These are phyloP conservation scores for Drosophila maculinotata DNA, from an alignment of 2,888 invertebrate genomes.

Conservation along the genomic window DNA sequence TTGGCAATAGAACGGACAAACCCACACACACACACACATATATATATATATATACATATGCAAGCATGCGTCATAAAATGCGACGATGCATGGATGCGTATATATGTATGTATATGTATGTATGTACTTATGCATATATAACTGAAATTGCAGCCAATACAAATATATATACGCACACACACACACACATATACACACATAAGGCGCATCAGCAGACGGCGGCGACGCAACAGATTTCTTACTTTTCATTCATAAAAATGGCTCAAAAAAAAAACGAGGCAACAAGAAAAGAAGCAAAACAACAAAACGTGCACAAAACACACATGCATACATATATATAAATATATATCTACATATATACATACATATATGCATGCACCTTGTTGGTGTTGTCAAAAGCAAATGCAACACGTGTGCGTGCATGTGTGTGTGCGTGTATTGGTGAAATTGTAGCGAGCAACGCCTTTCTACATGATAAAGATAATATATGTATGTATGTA, in stretches of 20 bases:
- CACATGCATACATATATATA: slow-evolving; percentile 11
- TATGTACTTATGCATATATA: slow-evolving; percentile 1
- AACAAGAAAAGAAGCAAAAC: slow-evolving; percentile 38
- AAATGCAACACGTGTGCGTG: no score
- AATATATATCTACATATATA: not conserved
- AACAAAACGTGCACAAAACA: slow-evolving; percentile 26
- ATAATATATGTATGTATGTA: slow-evolving; percentile 7
- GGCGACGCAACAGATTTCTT: slow-evolving; percentile 66
- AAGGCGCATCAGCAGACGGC: slow-evolving; percentile 12
- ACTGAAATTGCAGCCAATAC: slow-evolving; percentile 24
- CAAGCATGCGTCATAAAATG: slow-evolving; percentile 37
- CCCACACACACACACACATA: no score
- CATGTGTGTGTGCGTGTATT: no score
- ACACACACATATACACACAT: slow-evolving; percentile 27
- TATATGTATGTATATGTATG: not conserved
- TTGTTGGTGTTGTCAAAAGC: no score
- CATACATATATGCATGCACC: not conserved
- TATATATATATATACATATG: slow-evolving; percentile 15
- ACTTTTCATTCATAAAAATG: slow-evolving; percentile 75
- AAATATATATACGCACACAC: no score
- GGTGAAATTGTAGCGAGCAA: no score
- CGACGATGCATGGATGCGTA: no score
- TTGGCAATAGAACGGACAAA: no score
- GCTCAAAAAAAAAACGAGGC: slow-evolving; percentile 37
- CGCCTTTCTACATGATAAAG: not conserved